Percentiles rank a stretch among this genome's conserved stretches.
phyloP scores from a whole-genome alignment of 2,888 invertebrate species.

The Octodonta nipae region DNA sequence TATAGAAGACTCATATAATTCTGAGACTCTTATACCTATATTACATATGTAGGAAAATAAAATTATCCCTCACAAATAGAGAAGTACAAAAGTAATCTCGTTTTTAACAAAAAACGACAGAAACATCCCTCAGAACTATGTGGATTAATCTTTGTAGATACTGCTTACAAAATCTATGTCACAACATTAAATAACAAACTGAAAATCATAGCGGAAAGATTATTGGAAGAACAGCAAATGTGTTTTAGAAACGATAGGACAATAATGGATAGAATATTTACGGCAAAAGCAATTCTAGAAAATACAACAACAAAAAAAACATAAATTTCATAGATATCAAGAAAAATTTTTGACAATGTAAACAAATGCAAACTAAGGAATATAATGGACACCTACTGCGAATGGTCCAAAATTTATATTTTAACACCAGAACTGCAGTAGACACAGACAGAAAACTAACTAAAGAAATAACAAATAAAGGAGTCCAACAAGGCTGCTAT shows the following conservation, averaged over 20 bases:
- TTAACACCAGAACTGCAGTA: constrained; percentile 1
- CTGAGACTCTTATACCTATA: constrained; percentile 1
- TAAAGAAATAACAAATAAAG: too few species aligned
- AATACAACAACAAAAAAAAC: background rate
- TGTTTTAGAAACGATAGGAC: background rate
- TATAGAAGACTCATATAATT: constrained; percentile 1
- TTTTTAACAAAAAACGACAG: background rate
- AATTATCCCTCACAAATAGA: background rate
- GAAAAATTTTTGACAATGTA: constrained; percentile 1
- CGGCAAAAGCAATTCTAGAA: background rate
- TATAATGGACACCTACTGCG: background rate
- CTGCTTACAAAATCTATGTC: constrained; percentile 1
- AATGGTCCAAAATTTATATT: background rate
- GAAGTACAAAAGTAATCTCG: constrained; percentile 1
- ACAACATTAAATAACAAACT: background rate
- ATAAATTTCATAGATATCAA: too few species aligned
- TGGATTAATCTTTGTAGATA: background rate
- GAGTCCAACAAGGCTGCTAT: too few species aligned
- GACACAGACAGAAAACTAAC: constrained; percentile 1
- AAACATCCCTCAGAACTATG: background rate
- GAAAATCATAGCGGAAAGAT: constrained; percentile 1
- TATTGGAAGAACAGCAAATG: constrained; percentile 1
- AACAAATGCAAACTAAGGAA: background rate
- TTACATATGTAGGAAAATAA: background rate
- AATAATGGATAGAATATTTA: constrained; percentile 1